Percentiles rank a stretch among this genome's conserved stretches.
These are phyloP conservation scores for Mellilla xanthometata DNA, from an alignment of 2,888 invertebrate genomes.

Conservation along the genomic window DNA sequence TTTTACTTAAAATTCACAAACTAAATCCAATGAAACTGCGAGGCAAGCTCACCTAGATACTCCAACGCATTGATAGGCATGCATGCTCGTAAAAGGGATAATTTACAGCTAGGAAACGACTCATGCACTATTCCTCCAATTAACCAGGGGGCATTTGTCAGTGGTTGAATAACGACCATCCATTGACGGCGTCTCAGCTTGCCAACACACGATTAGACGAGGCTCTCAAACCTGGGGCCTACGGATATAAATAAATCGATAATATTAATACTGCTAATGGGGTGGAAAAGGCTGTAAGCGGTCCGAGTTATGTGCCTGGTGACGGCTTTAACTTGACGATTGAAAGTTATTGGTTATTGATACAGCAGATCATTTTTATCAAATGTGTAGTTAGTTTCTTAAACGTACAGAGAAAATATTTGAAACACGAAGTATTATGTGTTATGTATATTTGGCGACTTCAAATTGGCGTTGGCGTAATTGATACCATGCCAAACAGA, in stretches of 20 bases:
- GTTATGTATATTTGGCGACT: too few relatives aligned
- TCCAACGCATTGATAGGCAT: slow-evolving; percentile 46
- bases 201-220: slow-evolving; percentile 32
- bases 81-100: slow-evolving; percentile 60
- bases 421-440: too few relatives aligned
- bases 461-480: too few relatives aligned
- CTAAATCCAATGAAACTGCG: too few relatives aligned
- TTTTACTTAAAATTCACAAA: too few relatives aligned
- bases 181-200: slow-evolving; percentile 42
- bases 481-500: too few relatives aligned
- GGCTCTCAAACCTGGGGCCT: slow-evolving; percentile 19
- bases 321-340: neutral
- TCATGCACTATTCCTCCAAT: slow-evolving; percentile 57
- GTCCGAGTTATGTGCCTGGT: neutral
- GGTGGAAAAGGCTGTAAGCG: neutral
- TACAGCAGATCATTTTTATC: too few relatives aligned
- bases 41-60: slow-evolving; percentile 52
- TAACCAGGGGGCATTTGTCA: slow-evolving; percentile 64
- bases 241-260: neutral
- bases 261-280: slow-evolving; percentile 7
- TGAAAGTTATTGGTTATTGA: too few relatives aligned
- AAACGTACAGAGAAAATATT: too few relatives aligned
- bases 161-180: slow-evolving; percentile 51
- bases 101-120: slow-evolving; percentile 57
- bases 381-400: too few relatives aligned